A percentile compares a stretch with the other conserved stretches of the same genome.
phyloP scores from a whole-genome alignment of 2,797 vertebrate genomes.

The Lepus oiostolus region DNA sequence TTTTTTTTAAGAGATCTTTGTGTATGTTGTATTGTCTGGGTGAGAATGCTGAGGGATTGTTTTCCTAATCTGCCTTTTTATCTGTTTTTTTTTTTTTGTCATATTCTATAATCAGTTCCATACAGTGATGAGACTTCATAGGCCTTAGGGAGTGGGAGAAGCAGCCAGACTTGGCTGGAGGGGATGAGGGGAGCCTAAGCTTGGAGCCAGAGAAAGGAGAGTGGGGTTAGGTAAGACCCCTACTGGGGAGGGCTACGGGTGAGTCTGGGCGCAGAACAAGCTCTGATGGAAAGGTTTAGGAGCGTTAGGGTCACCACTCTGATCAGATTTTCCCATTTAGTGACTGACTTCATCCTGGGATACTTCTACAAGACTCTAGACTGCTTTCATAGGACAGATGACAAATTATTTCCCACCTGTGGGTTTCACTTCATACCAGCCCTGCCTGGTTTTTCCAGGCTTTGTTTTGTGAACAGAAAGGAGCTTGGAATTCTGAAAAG shows the following conservation, averaged over 20 bases:
- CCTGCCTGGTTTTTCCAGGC: constrained; percentile 49
- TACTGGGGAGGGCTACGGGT: background rate
- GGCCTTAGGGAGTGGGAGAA: background rate
- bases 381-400: constrained; percentile 22
- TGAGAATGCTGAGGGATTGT: background rate
- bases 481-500: constrained; percentile 72
- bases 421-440: background rate
- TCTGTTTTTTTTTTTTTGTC: background rate
- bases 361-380: constrained; percentile 1
- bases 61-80: background rate
- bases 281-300: background rate
- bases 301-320: background rate
- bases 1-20: background rate
- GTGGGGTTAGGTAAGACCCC: no score
- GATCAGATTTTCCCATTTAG: background rate
- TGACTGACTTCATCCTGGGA: background rate
- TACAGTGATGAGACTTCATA: background rate
- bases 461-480: constrained; percentile 61
- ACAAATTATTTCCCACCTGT: constrained; percentile 60
- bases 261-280: background rate
- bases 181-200: background rate
- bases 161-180: background rate
- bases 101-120: background rate
- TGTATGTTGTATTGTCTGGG: background rate
- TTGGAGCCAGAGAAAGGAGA: background rate